Evolutionary conservation across 2,113 vertebrate genomes (phyloP).

Genomic region (Mixornis gularis): DNA sequence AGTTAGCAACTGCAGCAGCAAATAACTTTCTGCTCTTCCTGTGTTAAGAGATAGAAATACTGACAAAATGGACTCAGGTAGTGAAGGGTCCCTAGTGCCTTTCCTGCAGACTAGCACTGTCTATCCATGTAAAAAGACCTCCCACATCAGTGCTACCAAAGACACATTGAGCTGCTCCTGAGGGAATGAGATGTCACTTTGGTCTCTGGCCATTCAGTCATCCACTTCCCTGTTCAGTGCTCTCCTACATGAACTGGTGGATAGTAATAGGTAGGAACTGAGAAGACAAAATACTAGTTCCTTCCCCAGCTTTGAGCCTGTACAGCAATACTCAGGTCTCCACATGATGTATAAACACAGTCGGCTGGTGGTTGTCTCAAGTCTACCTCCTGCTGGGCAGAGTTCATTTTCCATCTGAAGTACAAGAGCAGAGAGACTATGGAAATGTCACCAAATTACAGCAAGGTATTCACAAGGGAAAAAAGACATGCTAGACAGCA

Average conservation of each 20-base stretch:
- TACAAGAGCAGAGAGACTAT: neutral
- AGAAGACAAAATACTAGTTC: neutral
- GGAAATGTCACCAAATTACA: slow-evolving; percentile 40
- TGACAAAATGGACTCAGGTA: neutral
- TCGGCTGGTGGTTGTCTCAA: neutral
- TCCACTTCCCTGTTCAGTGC: neutral
- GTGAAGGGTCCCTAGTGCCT: neutral
- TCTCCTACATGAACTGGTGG: neutral
- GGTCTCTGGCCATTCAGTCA: neutral
- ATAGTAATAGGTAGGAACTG: neutral
- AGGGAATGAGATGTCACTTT: neutral
- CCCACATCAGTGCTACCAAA: neutral
- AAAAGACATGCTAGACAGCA: slow-evolving; percentile 23
- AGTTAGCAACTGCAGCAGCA: neutral
- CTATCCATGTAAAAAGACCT: neutral
- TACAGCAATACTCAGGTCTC: neutral
- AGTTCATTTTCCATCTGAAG: neutral
- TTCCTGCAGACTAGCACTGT: neutral
- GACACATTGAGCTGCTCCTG: neutral
- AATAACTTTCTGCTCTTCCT: neutral
- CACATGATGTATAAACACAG: neutral
- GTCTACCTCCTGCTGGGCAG: slow-evolving; percentile 19
- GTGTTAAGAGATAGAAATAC: neutral
- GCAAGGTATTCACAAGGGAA: slow-evolving; percentile 19
- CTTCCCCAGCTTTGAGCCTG: neutral